Evolutionary conservation across 1,140 invertebrate species (phyloP), one percentile per base, ranked within the genome.

Genomic region (Ostrea denselamellosa): DNA sequence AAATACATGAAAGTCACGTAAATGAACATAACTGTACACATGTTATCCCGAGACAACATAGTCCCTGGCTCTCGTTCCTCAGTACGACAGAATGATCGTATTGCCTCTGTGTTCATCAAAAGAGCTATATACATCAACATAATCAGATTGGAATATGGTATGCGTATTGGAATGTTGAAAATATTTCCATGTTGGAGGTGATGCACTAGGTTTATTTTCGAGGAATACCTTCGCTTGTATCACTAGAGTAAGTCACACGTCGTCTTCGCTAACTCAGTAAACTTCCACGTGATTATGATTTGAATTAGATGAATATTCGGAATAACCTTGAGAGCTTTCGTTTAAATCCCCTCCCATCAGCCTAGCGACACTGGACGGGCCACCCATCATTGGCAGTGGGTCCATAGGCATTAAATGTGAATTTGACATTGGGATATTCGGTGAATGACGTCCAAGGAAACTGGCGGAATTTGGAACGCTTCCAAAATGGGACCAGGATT

Each of bases 241-340:
- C 58, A 19, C n/a, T 58, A 19, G 9, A 12, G 14, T 62, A 19
- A 17, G n/a, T n/a, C 58, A 62, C 58, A 19, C 14, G 14, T 62
- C 58, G n/a, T 62, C 58, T 17, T 34, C 58, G 34, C 58, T 62
- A n/a, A 19, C 54, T 93, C 88, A 94, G 86, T 94, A 94, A 34
- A 94, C 94, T 88, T 94, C 94, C 65, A 94, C 94, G 90, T 94
- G 94, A 86, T 92, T 94, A 88, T 93, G 93, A 53, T 87, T 92
- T 85, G 92, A 90, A 44, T 86, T 89, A 44, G 91, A 90, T 19
- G 92, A 91, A 82, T 93, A 94, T 86, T 94, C 93, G 44, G 91
- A 89, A 90, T 91, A 94, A 28, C 92, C 89, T 86, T 90, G 90
- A 44, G 90, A 89, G 87, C 88, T 92, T 53, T 92, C 92, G 81